A percentile compares a stretch with the other conserved stretches of the same genome.
Conservation (phyloP, 2,888 invertebrate genomes). For the Amblyjoppa fuscipennis region DNA sequence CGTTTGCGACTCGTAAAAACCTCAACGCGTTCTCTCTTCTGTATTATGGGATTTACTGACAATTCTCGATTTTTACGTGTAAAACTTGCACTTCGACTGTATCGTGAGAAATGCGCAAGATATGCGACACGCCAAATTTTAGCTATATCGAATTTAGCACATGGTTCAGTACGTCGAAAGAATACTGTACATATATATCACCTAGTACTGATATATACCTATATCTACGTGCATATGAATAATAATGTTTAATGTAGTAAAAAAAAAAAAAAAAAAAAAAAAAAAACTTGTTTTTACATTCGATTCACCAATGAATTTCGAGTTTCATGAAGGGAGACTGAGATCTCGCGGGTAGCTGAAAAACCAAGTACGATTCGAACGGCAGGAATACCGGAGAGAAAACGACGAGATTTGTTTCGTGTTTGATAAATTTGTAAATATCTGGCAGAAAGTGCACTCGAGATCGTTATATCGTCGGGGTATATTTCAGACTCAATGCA, state of each 20-base stretch:
- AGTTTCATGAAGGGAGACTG: constrained; percentile 7
- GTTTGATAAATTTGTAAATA: constrained; percentile 36
- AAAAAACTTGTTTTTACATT: constrained; percentile 11
- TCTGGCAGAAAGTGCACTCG: constrained; percentile 21
- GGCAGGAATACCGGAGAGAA: background rate
- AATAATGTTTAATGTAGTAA: constrained; percentile 59
- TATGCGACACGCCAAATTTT: constrained; percentile 64
- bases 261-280: constrained; percentile 16
- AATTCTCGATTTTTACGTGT: constrained; percentile 45
- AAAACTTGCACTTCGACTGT: constrained; percentile 14
- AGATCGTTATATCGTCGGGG: constrained; percentile 29
- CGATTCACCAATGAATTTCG: constrained; percentile 5
- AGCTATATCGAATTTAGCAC: constrained; percentile 73
- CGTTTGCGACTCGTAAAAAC: constrained; percentile 33
- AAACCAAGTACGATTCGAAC: constrained; percentile 10
- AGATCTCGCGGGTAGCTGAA: constrained; percentile 7
- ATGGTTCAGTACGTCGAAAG: constrained; percentile 70
- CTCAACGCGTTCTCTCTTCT: constrained; percentile 13
- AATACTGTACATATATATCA: background rate
- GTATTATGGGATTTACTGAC: background rate
- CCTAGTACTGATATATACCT: constrained; percentile 45
- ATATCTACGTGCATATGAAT: constrained; percentile 58
- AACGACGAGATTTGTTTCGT: background rate
- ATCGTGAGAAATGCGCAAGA: constrained; percentile 62
- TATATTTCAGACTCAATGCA: constrained; percentile 26